Conservation (phyloP, 1,140 invertebrate species). For the Neodiprion pinetum region DNA sequence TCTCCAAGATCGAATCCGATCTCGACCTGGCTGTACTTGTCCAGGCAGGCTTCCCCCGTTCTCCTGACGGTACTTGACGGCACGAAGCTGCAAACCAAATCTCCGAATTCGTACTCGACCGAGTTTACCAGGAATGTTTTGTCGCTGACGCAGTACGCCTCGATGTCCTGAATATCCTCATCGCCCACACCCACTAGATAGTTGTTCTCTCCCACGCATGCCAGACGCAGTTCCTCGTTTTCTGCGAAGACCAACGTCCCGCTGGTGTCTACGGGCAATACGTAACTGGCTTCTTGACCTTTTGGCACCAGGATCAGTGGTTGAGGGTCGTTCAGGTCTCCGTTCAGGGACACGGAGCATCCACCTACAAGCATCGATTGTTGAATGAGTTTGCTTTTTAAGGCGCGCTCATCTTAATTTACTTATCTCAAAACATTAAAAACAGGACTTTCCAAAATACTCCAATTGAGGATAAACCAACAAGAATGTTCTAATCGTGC, state of each 20-base stretch:
- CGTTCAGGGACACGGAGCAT: constrained; percentile 34
- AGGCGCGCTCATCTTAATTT: too few species aligned
- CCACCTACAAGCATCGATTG: not conserved
- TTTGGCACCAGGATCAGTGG: constrained; percentile 37
- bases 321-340: constrained; percentile 42
- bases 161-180: not conserved
- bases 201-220: constrained; percentile 41
- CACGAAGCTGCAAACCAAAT: not conserved
- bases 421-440: too few species aligned
- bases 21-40: constrained; percentile 21
- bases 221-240: constrained; percentile 32
- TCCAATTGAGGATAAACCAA: too few species aligned
- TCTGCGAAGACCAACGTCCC: constrained; percentile 6
- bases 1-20: constrained; percentile 39
- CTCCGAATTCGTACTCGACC: not conserved
- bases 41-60: not conserved
- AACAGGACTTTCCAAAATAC: too few species aligned
- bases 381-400: not conserved
- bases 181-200: constrained; percentile 24
- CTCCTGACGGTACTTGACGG: not conserved
- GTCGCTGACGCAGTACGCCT: constrained; percentile 29
- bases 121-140: constrained; percentile 32
- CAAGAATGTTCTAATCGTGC: too few species aligned
- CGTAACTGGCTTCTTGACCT: not conserved
- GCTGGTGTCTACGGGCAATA: not conserved